A percentile compares a stretch with the other conserved stretches of the same genome.
These are phyloP conservation scores for Spilarctia lutea DNA, from an alignment of 2,888 invertebrate species.

Conservation along the genomic window DNA sequence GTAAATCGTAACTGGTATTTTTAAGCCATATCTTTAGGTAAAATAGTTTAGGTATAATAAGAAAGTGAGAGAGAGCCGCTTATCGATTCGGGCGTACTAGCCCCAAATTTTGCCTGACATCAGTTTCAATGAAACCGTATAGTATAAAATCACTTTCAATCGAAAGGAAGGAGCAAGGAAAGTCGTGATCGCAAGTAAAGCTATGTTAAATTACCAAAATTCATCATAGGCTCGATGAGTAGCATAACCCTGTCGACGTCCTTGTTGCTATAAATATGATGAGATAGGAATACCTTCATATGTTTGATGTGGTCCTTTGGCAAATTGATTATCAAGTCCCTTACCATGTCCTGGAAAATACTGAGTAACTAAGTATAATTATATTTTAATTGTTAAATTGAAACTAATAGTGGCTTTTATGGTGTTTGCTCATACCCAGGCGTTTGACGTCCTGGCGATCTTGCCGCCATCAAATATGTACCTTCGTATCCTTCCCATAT, in stretches of 20 bases:
- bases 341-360: slow-evolving; percentile 84
- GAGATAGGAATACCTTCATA: slow-evolving; percentile 85
- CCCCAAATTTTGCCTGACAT: too few relatives aligned
- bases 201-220: slow-evolving; percentile 59
- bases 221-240: slow-evolving; percentile 80
- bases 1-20: too few relatives aligned
- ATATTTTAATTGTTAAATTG: too few relatives aligned
- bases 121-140: too few relatives aligned
- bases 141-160: not conserved
- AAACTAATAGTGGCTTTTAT: not conserved
- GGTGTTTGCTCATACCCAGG: not conserved
- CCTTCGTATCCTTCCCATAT: not conserved
- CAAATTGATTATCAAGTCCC: slow-evolving; percentile 86
- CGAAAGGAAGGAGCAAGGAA: too few relatives aligned
- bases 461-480: not conserved
- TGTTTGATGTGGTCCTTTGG: slow-evolving; percentile 89
- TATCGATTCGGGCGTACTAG: too few relatives aligned
- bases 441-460: too few relatives aligned
- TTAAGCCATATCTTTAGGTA: too few relatives aligned
- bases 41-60: too few relatives aligned
- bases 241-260: slow-evolving; percentile 85
- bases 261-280: slow-evolving; percentile 79
- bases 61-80: too few relatives aligned
- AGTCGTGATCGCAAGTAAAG: not conserved
- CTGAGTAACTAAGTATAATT: too few relatives aligned